Evolutionary conservation across 2,113 vertebrate species (phyloP), one percentile per base, ranked within the genome.

Genomic region (Perca flavescens): DNA sequence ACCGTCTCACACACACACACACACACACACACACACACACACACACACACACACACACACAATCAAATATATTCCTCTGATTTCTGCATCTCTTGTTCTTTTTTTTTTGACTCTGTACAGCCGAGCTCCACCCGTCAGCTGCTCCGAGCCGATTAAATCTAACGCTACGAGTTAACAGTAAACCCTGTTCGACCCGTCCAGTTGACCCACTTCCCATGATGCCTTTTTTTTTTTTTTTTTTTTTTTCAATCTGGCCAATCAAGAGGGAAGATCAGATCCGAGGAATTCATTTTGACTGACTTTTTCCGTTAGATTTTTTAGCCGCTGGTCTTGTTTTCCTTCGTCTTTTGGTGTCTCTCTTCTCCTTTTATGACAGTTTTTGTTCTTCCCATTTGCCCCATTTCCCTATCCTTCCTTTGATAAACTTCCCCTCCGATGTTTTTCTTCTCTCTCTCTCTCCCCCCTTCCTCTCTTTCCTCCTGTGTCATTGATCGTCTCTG

Each of bases 401-500:
- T 36, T 36, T 36, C 6, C 6, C 34, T 36, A 6, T 8, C 34
- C 34, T 36, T 36, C 66, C 73, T 65, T 74, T 57, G 57, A 78
- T 69, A 43, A 53, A 22, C 19, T 12, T 63, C 67, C 49, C 28
- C 43, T 85, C 47, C 43, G 5, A 34, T 65, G 31, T 58, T 86
- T 68, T 58, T 34, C 58, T 62, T 19, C 8, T 46, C 50, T 62
- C 79, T 19, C 8, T 46, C 50, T 62, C 79, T 6, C 40, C 56
- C 53, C 14, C 34, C 22, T 25, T 60, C n/a, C n/a, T 49, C 64
- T 31, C n/a, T 53, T 64, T 31, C 15, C 62, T 69, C 57, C 56
- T 10, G 43, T 67, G 70, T 76, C 86, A 93, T 92, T 73, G 92
- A 93, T 91, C 82, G 34, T 74, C 69, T 77, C 72, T 76, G 77